Evolutionary conservation across 2,888 invertebrate genomes (phyloP), one percentile per base, ranked within the genome.

Genomic region (Chironomus riparius): DNA sequence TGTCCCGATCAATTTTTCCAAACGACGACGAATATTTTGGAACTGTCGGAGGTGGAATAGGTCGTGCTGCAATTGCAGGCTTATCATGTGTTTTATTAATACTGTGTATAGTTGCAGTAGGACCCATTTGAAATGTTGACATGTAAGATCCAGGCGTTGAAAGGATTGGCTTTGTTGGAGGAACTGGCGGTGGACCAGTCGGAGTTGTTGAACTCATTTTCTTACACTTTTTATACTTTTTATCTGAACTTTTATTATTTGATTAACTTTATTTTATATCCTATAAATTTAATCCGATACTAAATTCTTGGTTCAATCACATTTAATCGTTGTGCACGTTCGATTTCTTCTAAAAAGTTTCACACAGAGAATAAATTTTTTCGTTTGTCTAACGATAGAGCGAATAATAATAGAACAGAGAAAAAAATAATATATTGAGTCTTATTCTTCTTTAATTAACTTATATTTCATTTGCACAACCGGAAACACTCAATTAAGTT

Each of bases 1-100:
- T 79, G 62, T 80, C 80, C 22, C 80, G 80, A 78, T 80, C 80
- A 70, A 79, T 91, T 77, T 91, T 91, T 81, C 90, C 91, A 82
- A 91, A 91, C 79, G 91, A 91, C 77, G 90, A 89, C 80, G 92
- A 91, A 82, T 92, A 92, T 82, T 92, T 92, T 56, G 92, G 92
- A 80, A 92, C 85, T 72, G 92, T 91, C 75, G 92, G 92, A 77
- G 92, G 92, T 79, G 92, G 92, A 79, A 90, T 90, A 76, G 91
- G 91, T 79, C 90, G 86, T 78, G 89, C 87, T 69, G 80, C 80
- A 79, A 89, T 87, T 24, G 80, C 80, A 68, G 80, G 81, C 77
- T 80, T 81, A 77, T 80, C 81, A 70, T 80, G 79, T 12, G 79
- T 78, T 78, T 80, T 80, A 73, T 80, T 80, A 70, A 80, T 80